Percentiles rank a stretch among this genome's conserved stretches.
These are phyloP conservation scores for Cybosia mesomella DNA, from an alignment of 2,888 invertebrate genomes.

Conservation along the genomic window DNA sequence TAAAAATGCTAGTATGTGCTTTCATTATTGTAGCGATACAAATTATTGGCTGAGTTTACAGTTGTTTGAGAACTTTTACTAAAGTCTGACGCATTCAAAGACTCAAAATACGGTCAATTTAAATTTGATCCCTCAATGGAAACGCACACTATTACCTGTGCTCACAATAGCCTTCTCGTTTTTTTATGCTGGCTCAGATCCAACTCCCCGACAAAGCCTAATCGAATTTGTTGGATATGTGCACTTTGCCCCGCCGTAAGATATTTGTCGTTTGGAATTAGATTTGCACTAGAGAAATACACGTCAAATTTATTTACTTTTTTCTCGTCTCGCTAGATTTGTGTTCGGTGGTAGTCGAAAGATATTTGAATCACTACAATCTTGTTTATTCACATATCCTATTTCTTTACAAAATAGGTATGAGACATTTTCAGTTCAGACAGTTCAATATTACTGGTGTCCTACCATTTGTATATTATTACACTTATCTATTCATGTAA, in stretches of 20 bases:
- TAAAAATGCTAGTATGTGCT: slow-evolving; percentile 9
- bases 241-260: slow-evolving; percentile 38
- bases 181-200: slow-evolving; percentile 40
- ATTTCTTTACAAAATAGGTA: no score
- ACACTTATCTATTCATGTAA: no score
- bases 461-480: no score
- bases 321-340: slow-evolving; percentile 13
- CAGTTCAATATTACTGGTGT: no score
- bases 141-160: slow-evolving; percentile 42
- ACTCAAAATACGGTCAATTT: no score
- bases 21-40: slow-evolving; percentile 31
- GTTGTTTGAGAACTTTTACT: no score
- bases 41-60: no score
- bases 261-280: slow-evolving; percentile 50
- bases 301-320: slow-evolving; percentile 19
- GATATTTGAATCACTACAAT: slow-evolving; percentile 9
- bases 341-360: background rate
- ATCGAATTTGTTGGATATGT: slow-evolving; percentile 49
- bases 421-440: no score
- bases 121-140: no score
- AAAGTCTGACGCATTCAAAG: no score
- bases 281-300: slow-evolving; percentile 40
- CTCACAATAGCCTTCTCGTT: slow-evolving; percentile 31
- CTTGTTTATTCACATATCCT: background rate
- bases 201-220: slow-evolving; percentile 46